Evolutionary conservation across 1,140 invertebrate species (phyloP).

Genomic region (Brachionus manjavacas): DNA sequence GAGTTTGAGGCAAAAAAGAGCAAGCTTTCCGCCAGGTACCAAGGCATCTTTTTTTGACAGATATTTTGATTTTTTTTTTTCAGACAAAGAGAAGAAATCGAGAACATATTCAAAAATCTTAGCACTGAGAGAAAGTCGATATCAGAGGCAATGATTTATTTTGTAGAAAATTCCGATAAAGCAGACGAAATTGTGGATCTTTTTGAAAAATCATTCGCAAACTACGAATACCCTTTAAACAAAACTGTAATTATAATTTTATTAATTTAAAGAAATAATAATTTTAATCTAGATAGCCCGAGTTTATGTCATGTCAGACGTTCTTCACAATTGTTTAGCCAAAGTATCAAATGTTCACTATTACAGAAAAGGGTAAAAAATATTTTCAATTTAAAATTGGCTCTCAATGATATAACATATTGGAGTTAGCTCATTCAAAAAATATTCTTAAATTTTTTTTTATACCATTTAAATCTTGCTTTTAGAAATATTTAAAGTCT

Average conservation of each 20-base stretch:
- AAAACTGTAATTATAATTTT: conserved; percentile 67
- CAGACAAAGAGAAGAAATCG: conserved; percentile 67
- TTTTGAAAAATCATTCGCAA: conserved; percentile 75
- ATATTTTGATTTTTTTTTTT: neutral
- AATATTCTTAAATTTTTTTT: too few species aligned
- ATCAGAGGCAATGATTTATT: conserved; percentile 87
- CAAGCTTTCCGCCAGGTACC: neutral
- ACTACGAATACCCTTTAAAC: conserved; percentile 71
- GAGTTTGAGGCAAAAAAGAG: neutral
- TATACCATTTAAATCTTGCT: too few species aligned
- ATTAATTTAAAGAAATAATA: neutral
- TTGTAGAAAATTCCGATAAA: conserved; percentile 93
- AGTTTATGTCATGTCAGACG: conserved; percentile 90
- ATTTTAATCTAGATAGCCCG: conserved; percentile 69
- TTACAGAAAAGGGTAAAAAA: conserved; percentile 76
- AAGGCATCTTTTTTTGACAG: neutral
- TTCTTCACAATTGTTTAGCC: conserved; percentile 90
- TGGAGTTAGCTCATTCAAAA: too few species aligned
- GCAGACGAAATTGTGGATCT: conserved; percentile 91
- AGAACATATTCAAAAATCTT: conserved; percentile 81
- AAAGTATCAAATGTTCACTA: conserved; percentile 95
- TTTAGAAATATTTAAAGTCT: too few species aligned
- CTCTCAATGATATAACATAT: too few species aligned
- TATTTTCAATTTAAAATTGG: too few species aligned
- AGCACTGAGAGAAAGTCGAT: conserved; percentile 73